These are phyloP conservation scores for Clarias fuscus DNA, from an alignment of 2,797 vertebrate genomes.

Conservation along the genomic window DNA sequence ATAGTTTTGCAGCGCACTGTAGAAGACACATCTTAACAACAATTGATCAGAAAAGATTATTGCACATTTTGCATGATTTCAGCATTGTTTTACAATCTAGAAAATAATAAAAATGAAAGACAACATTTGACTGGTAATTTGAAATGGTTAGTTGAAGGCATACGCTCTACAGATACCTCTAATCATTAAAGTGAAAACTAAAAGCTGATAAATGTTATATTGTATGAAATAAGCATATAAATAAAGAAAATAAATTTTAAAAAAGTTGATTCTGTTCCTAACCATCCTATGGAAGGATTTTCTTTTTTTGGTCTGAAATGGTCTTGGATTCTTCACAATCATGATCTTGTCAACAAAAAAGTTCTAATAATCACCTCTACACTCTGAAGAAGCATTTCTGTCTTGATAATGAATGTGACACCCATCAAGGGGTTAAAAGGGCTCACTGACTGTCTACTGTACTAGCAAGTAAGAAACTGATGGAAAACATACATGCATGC, in stretches of 20 bases:
- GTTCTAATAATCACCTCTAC: neutral
- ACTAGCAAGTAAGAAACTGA: neutral
- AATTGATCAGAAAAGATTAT: too few species aligned
- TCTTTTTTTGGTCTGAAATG: neutral
- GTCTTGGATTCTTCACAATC: too few species aligned
- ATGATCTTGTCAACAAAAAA: neutral
- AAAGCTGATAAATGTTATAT: neutral
- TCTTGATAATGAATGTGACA: neutral
- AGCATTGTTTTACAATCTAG: too few species aligned
- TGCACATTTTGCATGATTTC: too few species aligned
- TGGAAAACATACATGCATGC: neutral
- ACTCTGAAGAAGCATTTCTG: neutral
- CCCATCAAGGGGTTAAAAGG: neutral
- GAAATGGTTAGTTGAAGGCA: neutral
- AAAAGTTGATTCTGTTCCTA: neutral
- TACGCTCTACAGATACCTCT: too few species aligned
- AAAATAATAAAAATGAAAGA: too few species aligned
- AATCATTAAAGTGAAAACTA: neutral
- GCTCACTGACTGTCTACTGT: neutral
- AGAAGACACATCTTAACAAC: too few species aligned
- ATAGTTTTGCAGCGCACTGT: too few species aligned
- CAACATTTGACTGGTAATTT: too few species aligned
- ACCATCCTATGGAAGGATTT: neutral
- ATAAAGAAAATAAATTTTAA: neutral
- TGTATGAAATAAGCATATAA: neutral